Evolutionary conservation across 2,113 vertebrate genomes (phyloP).

Genomic region (Dipodomys ordii): DNA sequence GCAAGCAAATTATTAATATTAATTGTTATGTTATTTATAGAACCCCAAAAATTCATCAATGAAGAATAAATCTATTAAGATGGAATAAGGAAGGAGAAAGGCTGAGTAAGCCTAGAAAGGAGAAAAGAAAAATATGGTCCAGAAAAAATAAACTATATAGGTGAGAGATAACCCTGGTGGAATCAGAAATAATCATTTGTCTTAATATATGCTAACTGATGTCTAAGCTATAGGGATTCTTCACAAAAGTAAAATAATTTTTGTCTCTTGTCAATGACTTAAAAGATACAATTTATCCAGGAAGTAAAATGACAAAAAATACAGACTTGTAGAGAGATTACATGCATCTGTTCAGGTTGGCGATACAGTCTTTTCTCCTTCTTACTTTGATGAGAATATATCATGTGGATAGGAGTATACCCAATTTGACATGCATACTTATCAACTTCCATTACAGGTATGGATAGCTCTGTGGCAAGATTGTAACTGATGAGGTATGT

Average conservation of each 20-base stretch:
- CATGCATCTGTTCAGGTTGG: too few relatives aligned
- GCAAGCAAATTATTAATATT: conserved; percentile 14
- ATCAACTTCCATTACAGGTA: neutral
- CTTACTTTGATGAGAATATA: neutral
- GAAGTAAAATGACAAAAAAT: conserved; percentile 10
- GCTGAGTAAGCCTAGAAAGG: neutral
- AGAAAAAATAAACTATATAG: neutral
- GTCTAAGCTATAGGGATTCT: neutral
- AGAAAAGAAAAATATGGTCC: neutral
- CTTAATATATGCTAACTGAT: neutral
- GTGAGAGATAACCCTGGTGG: neutral
- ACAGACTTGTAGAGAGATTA: neutral
- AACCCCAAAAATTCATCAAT: neutral
- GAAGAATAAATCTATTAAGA: neutral
- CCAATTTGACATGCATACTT: neutral
- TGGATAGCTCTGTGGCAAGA: neutral
- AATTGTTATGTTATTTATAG: neutral
- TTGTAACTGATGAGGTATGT: neutral
- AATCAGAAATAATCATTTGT: neutral
- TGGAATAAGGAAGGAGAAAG: neutral
- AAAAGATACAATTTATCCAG: neutral
- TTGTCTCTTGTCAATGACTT: neutral
- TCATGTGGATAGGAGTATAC: neutral
- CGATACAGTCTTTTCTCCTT: neutral
- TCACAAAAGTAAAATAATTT: neutral